A percentile compares a stretch with the other conserved stretches of the same genome.
phyloP scores from a whole-genome alignment of 2,888 invertebrate genomes.

The Xylota segnis region DNA sequence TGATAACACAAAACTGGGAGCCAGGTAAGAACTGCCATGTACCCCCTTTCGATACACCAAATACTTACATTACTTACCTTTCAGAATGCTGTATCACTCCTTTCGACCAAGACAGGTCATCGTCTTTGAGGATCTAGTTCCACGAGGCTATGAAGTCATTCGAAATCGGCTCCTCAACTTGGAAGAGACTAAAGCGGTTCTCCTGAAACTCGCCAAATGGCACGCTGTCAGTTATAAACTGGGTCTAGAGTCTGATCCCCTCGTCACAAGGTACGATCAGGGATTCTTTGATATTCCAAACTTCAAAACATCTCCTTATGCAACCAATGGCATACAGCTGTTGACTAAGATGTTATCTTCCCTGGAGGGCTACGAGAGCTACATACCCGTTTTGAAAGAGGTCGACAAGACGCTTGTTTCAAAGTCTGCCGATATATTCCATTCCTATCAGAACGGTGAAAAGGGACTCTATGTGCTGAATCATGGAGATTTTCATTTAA shows the following conservation, averaged over 20 bases:
- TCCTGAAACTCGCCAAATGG: constrained; percentile 71
- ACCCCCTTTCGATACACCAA: background rate
- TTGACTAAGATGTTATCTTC: constrained; percentile 12
- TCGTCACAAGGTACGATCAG: constrained; percentile 19
- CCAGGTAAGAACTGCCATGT: constrained; percentile 61
- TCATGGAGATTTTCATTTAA: constrained; percentile 68
- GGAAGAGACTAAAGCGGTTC: constrained; percentile 59
- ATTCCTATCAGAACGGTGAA: constrained; percentile 31
- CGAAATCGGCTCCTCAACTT: constrained; percentile 55
- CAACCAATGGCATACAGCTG: constrained; percentile 19
- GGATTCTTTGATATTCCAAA: constrained; percentile 35
- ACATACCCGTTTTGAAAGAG: background rate
- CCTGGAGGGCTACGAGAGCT: constrained; percentile 18
- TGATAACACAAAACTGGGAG: constrained; percentile 68
- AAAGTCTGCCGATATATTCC: constrained; percentile 45
- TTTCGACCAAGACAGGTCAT: constrained; percentile 31
- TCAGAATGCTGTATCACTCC: constrained; percentile 43
- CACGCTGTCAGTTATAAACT: constrained; percentile 76
- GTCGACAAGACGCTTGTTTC: constrained; percentile 20
- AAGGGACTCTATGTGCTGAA: constrained; percentile 45
- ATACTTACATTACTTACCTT: background rate
- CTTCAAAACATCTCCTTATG: constrained; percentile 23
- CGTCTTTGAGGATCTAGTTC: constrained; percentile 70
- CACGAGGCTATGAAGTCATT: constrained; percentile 50
- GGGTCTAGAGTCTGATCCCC: constrained; percentile 33